Evolutionary conservation across 2,888 invertebrate species (phyloP).

Genomic region (Leptinotarsa juncta): DNA sequence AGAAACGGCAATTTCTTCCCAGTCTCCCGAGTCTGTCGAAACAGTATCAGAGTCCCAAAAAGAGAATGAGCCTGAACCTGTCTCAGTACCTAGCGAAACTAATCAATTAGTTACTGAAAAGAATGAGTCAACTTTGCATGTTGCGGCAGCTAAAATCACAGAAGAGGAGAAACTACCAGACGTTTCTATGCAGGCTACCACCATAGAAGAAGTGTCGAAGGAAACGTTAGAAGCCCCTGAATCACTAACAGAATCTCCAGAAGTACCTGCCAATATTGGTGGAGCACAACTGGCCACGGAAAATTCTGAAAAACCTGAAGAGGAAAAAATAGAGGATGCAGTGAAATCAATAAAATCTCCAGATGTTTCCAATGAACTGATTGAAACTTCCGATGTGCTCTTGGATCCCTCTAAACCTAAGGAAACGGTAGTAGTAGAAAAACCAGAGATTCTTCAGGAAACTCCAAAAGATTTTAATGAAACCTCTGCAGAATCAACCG

Average conservation of each 20-base stretch:
- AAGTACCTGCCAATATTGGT: background rate
- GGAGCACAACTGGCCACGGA: background rate
- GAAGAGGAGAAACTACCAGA: background rate
- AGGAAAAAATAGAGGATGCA: background rate
- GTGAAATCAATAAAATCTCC: background rate
- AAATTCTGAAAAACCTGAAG: background rate
- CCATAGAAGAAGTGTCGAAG: background rate
- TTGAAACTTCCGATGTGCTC: background rate
- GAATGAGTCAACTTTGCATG: background rate
- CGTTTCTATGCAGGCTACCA: background rate
- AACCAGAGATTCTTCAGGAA: background rate
- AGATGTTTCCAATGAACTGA: slow-evolving; percentile 1
- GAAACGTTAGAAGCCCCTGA: background rate
- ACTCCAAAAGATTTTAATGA: background rate
- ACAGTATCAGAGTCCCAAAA: slow-evolving; percentile 27
- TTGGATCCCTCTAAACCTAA: background rate
- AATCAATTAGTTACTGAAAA: slow-evolving; percentile 1
- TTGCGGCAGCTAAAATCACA: background rate
- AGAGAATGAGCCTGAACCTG: slow-evolving; percentile 29
- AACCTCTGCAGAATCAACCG: background rate
- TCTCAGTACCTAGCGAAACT: slow-evolving; percentile 13
- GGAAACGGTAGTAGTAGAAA: background rate
- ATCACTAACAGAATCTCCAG: background rate
- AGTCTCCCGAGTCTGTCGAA: background rate
- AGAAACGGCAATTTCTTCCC: slow-evolving; percentile 16